These are phyloP conservation scores for Chiroxiphia lanceolata DNA, from an alignment of 2,797 vertebrate species.

Conservation along the genomic window DNA sequence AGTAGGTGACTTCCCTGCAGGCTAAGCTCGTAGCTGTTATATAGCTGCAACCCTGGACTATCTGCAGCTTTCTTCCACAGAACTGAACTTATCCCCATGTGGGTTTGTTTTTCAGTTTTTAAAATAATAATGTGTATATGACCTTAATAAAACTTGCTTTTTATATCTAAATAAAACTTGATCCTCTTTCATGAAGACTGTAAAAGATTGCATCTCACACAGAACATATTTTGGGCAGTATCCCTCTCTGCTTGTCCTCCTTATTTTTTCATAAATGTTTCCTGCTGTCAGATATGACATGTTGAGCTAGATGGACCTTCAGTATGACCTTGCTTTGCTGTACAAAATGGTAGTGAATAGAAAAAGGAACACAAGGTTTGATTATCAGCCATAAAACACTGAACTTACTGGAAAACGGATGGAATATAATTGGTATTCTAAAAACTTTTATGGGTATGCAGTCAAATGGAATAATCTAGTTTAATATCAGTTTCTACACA, in stretches of 20 bases:
- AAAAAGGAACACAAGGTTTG: neutral
- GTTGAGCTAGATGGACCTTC: neutral
- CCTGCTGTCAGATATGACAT: neutral
- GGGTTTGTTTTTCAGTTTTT: neutral
- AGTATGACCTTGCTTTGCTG: neutral
- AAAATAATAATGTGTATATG: neutral
- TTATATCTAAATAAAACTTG: neutral
- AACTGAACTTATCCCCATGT: neutral
- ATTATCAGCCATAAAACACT: neutral
- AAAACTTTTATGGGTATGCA: neutral
- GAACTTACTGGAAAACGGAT: neutral
- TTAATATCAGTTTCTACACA: neutral
- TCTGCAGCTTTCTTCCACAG: neutral
- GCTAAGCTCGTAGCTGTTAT: neutral
- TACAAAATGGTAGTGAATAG: neutral
- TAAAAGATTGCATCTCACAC: neutral
- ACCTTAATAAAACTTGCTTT: neutral
- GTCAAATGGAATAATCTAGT: neutral
- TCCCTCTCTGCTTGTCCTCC: neutral
- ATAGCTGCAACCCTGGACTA: neutral
- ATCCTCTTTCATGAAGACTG: neutral
- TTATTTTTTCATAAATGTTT: neutral
- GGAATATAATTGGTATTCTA: neutral
- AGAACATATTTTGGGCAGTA: neutral
- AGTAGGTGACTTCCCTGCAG: neutral